These are phyloP conservation scores for Proctacanthus coquilletti DNA, from an alignment of 1,140 invertebrate genomes.

Conservation along the genomic window DNA sequence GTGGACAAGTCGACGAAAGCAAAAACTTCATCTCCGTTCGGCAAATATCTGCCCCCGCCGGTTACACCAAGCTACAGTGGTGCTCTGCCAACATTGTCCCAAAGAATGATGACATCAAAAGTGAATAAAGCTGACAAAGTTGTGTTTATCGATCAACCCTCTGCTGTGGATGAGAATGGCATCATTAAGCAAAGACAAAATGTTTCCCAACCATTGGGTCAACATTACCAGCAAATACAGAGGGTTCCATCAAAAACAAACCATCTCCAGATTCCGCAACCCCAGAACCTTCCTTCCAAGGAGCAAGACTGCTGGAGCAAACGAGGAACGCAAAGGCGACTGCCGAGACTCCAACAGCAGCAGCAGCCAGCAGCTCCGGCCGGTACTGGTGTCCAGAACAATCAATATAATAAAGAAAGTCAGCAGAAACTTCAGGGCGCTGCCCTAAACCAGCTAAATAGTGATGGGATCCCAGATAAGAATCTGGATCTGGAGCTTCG, in stretches of 20 bases:
- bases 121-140: constrained; percentile 1
- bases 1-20: too few relatives aligned
- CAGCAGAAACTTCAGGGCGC: constrained; percentile 10
- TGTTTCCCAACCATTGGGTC: background rate
- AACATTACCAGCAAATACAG: too few relatives aligned
- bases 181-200: constrained; percentile 1
- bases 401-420: constrained; percentile 12
- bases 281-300: background rate
- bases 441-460: too few relatives aligned
- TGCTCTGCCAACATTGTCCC: too few relatives aligned
- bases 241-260: too few relatives aligned
- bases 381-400: too few relatives aligned
- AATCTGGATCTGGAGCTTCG: too few relatives aligned
- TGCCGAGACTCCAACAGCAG: background rate
- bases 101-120: background rate
- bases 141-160: background rate
- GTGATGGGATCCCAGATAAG: too few relatives aligned
- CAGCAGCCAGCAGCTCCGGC: background rate
- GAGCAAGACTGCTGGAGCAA: constrained; percentile 5
- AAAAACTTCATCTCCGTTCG: too few relatives aligned
- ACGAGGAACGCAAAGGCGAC: constrained; percentile 2
- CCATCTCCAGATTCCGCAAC: background rate
- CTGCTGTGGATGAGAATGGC: background rate
- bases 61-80: too few relatives aligned
- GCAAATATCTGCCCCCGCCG: too few relatives aligned